Evolutionary conservation across 2,888 invertebrate species (phyloP).

Genomic region (Trichopria drosophilae): DNA sequence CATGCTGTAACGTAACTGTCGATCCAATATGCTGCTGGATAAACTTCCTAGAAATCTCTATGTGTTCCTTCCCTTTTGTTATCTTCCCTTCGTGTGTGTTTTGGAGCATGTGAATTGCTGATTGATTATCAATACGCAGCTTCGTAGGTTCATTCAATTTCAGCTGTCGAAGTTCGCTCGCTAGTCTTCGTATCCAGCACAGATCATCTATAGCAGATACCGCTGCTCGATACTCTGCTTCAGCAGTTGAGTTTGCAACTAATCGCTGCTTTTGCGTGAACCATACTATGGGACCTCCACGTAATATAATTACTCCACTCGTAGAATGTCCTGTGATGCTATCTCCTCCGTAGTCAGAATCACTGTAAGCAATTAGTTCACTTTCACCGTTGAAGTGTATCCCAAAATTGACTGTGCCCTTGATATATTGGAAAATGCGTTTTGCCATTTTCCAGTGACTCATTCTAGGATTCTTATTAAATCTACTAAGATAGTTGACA

Average conservation of each 20-base stretch:
- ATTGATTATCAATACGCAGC: slow-evolving; percentile 41
- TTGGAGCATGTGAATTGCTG: slow-evolving; percentile 44
- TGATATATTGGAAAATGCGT: slow-evolving; percentile 32
- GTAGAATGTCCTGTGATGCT: slow-evolving; percentile 36
- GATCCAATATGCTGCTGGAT: slow-evolving; percentile 42
- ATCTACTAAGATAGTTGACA: slow-evolving; percentile 40
- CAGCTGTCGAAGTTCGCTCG: slow-evolving; percentile 34
- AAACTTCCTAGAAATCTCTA: slow-evolving; percentile 37
- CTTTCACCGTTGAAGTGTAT: slow-evolving; percentile 37
- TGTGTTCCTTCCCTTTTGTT: slow-evolving; percentile 44
- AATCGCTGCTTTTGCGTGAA: slow-evolving; percentile 32
- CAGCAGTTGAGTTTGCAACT: slow-evolving; percentile 39
- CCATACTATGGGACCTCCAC: slow-evolving; percentile 43
- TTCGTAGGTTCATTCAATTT: slow-evolving; percentile 35
- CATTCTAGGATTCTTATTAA: slow-evolving; percentile 29
- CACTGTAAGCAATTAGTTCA: slow-evolving; percentile 30
- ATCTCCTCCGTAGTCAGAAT: slow-evolving; percentile 38
- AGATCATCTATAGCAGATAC: slow-evolving; percentile 43
- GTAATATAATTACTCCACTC: slow-evolving; percentile 38
- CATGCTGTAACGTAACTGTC: slow-evolving; percentile 37
- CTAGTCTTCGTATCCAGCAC: slow-evolving; percentile 42
- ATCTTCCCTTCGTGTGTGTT: slow-evolving; percentile 42
- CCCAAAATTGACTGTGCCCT: slow-evolving; percentile 35
- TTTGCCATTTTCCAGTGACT: slow-evolving; percentile 34
- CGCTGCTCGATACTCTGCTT: slow-evolving; percentile 46